A percentile compares a stretch with the other conserved stretches of the same genome.
Evolutionary conservation across 1,140 invertebrate genomes (phyloP).

Genomic region (Drosophila suzukii): DNA sequence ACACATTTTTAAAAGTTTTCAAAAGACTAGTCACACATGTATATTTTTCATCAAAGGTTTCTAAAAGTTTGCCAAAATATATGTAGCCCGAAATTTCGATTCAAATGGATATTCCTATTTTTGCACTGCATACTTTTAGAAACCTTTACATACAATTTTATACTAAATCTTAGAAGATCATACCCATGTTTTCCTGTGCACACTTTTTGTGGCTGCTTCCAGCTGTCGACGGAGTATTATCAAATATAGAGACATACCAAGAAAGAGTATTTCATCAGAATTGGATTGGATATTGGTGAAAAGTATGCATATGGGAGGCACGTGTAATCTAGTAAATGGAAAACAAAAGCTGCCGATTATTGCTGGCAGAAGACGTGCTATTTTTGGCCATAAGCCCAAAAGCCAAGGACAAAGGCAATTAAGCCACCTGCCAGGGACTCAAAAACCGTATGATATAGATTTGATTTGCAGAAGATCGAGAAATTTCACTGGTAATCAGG

Average conservation of each 20-base stretch:
- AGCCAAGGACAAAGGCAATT: conserved; percentile 1
- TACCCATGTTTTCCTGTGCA: not conserved
- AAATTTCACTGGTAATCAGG: not conserved
- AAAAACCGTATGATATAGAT: not conserved
- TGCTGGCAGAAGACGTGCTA: not conserved
- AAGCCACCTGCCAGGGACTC: not conserved
- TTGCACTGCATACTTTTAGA: not conserved
- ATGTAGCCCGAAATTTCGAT: too few species aligned
- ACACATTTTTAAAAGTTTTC: too few species aligned
- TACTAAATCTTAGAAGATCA: not conserved
- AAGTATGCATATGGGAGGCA: conserved; percentile 21
- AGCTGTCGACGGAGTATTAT: not conserved
- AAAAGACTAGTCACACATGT: too few species aligned
- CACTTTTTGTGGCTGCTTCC: not conserved
- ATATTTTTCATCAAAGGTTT: too few species aligned
- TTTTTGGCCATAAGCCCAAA: not conserved
- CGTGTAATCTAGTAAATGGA: conserved; percentile 20
- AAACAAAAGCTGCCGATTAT: conserved; percentile 36
- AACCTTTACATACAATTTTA: not conserved
- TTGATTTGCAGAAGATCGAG: not conserved
- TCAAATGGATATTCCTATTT: too few species aligned
- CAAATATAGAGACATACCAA: not conserved
- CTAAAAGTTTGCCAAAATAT: too few species aligned
- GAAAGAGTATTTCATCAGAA: conserved; percentile 2
- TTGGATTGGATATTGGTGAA: not conserved